Evolutionary conservation across 2,888 invertebrate genomes (phyloP), one percentile per base, ranked within the genome.

Genomic region (Cosmorhoe ocellata): DNA sequence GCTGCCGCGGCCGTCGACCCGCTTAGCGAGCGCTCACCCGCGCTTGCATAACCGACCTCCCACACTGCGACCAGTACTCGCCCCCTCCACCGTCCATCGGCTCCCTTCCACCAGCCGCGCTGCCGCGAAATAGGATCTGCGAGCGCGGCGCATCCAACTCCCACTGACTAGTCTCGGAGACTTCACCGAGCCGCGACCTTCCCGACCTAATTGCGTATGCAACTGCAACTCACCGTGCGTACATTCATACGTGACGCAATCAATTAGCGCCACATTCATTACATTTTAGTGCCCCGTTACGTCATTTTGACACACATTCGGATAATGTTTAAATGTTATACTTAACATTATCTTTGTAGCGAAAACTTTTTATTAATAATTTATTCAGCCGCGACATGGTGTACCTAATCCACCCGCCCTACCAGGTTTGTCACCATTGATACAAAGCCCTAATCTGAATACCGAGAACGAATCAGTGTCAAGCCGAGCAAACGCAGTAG

Each of bases 11-110:
- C 87, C 92, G 91, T 85, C 92, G 93, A 93, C 93, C 93, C 84
- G 92, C 90, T 92, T 93, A 91, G 84, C 90, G 91, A 90, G 92
- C 93, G 92, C 91, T 93, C 92, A 93, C 93, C 89, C 82, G 81
- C 79, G 83, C 84, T 88, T 89, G 88, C 88, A 87, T 88, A 87
- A 87, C 82, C 84, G 79, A 82, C 82, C 61, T 59, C 59, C 58
- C 57, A 53, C 61, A 54, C 57, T 44, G 52, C 54, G 46, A 52
- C 63, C 64, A 53, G 51, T 54, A 56, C 58, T 59, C 38, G 47
- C 61, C 36, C 58, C 49, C 57, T 50, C 52, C 61, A 56, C 42
- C 62, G 46, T 59, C 18, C 18, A 7, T 7, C 7, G 5, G 5
- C 24, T 46, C 49, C 60, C 60, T 48, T 53, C 55, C 61, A 63